phyloP scores from a whole-genome alignment of 1,140 invertebrate genomes.

The Zeugodacus cucurbitae region DNA sequence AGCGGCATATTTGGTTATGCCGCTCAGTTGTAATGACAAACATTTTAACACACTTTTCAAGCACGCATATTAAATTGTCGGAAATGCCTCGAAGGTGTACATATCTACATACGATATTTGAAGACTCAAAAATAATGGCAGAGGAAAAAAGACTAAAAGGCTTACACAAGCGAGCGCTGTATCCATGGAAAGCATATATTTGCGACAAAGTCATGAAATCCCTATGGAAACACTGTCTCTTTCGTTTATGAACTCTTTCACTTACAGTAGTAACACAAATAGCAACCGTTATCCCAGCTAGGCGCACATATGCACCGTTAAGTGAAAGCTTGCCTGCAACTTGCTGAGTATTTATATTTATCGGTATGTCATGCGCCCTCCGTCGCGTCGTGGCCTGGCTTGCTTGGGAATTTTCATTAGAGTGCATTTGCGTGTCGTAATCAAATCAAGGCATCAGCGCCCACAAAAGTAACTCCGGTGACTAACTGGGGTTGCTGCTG shows the following conservation, averaged over 20 bases:
- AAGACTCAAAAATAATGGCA: not conserved
- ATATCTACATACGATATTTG: not conserved
- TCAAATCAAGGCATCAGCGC: not conserved
- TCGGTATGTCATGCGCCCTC: too few species aligned
- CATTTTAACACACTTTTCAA: not conserved
- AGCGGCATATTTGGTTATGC: not conserved
- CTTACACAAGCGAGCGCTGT: not conserved
- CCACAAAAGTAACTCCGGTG: conserved; percentile 13
- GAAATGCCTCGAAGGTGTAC: not conserved
- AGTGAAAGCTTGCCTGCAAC: not conserved
- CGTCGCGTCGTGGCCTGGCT: not conserved
- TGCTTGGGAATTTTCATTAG: conserved; percentile 22
- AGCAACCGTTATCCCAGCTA: too few species aligned
- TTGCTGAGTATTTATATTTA: not conserved
- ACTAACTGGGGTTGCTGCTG: not conserved
- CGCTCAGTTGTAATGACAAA: not conserved
- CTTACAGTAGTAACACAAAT: not conserved
- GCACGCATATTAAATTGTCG: not conserved
- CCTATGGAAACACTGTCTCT: not conserved
- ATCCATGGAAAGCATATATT: not conserved
- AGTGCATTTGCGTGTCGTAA: conserved; percentile 18
- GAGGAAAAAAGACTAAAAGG: too few species aligned
- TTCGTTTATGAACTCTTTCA: conserved; percentile 11
- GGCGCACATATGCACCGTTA: too few species aligned
- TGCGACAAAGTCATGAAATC: not conserved